Conservation (phyloP, 1,140 invertebrate species). For the Drosophila insularis region DNA sequence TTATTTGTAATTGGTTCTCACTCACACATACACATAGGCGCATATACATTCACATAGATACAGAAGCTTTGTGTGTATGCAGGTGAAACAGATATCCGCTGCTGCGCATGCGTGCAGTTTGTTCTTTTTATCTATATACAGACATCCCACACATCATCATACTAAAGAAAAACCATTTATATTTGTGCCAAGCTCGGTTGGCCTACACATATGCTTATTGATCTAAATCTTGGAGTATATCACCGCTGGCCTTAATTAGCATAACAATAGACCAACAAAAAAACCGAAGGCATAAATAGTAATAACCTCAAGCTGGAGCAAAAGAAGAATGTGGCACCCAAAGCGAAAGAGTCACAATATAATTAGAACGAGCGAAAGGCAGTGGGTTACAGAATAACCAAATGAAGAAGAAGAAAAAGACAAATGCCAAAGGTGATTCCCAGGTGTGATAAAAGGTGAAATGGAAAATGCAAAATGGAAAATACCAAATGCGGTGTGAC, state of each 20-base stretch:
- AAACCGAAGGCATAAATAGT: conserved; percentile 22
- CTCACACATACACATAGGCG: neutral
- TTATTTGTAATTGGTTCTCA: conserved; percentile 50
- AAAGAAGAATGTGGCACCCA: conserved; percentile 42
- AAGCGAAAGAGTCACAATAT: conserved; percentile 58
- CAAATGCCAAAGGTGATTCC: conserved; percentile 13
- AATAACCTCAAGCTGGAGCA: conserved; percentile 45
- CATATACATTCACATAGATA: conserved; percentile 5
- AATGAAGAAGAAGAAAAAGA: too few relatives aligned
- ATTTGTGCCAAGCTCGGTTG: conserved; percentile 46
- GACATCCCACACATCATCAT: conserved; percentile 11
- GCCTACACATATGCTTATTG: conserved; percentile 50
- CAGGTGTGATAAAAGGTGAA: conserved; percentile 11
- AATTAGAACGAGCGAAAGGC: conserved; percentile 72
- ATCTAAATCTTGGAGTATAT: conserved; percentile 66
- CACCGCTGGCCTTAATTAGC: conserved; percentile 70
- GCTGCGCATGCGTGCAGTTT: conserved; percentile 36
- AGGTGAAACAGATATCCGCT: conserved; percentile 23
- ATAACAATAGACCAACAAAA: conserved; percentile 65
- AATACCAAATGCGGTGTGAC: conserved; percentile 53
- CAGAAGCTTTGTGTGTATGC: neutral
- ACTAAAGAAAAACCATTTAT: conserved; percentile 18
- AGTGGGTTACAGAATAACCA: conserved; percentile 44
- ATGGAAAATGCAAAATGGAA: conserved; percentile 46
- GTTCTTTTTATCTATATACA: conserved; percentile 22